phyloP scores from a whole-genome alignment of 1,140 invertebrate species.

The Papilio polytes region DNA sequence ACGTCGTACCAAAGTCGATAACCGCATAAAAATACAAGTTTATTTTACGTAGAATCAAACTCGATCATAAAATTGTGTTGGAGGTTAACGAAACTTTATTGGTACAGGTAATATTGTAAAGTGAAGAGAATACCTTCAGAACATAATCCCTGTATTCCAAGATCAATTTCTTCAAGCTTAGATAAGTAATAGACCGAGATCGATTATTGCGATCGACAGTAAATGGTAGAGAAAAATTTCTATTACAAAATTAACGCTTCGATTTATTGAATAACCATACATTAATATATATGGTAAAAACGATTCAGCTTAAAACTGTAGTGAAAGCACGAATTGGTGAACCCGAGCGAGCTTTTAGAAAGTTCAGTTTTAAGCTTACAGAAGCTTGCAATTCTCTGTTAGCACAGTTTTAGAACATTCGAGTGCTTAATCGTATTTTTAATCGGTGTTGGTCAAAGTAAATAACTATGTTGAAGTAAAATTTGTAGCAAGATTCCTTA shows the following conservation, averaged over 20 bases:
- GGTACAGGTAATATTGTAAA: background rate
- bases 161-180: background rate
- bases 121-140: background rate
- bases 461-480: background rate
- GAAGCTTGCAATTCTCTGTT: constrained; percentile 1
- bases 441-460: background rate
- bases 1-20: constrained; percentile 24
- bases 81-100: constrained; percentile 16
- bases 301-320: too few relatives aligned
- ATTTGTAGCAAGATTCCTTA: background rate
- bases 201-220: too few relatives aligned
- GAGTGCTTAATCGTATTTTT: background rate
- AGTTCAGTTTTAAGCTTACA: constrained; percentile 12
- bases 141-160: background rate
- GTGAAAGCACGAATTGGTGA: too few relatives aligned
- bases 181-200: too few relatives aligned
- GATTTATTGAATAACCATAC: too few relatives aligned
- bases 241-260: too few relatives aligned
- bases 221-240: too few relatives aligned
- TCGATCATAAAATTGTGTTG: background rate
- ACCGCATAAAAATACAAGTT: constrained; percentile 34
- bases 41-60: background rate
- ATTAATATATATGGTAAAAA: too few relatives aligned
- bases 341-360: background rate
- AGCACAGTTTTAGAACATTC: constrained; percentile 6